Conservation (phyloP, 1,140 invertebrate species). For the Holotrichia oblita region DNA sequence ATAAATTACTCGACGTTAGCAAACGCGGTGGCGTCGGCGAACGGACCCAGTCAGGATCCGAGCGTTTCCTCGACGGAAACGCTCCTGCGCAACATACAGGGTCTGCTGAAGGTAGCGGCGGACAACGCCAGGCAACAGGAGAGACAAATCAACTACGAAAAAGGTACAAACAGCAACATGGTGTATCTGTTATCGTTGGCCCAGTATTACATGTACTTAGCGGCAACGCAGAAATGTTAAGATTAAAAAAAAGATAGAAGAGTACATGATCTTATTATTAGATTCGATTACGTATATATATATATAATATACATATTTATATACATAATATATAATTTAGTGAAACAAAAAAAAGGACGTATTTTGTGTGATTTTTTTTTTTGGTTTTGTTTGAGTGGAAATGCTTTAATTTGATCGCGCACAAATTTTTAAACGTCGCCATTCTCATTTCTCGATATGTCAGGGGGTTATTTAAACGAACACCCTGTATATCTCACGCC, state of each 20-base stretch:
- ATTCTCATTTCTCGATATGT: too few relatives aligned
- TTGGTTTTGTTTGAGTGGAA: neutral
- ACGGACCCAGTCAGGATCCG: constrained; percentile 64
- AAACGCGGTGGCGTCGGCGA: constrained; percentile 63
- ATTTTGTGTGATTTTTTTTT: too few relatives aligned
- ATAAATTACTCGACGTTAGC: constrained; percentile 77
- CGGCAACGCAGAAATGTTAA: constrained; percentile 60
- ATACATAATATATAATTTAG: too few relatives aligned
- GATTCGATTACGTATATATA: too few relatives aligned
- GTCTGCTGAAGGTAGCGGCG: constrained; percentile 91
- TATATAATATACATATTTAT: too few relatives aligned
- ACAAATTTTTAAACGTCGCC: neutral
- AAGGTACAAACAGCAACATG: constrained; percentile 77
- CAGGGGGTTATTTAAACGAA: too few relatives aligned
- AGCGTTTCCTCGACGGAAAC: constrained; percentile 87
- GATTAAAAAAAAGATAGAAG: too few relatives aligned
- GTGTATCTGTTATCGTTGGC: constrained; percentile 60
- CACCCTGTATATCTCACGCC: too few relatives aligned
- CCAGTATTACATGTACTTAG: constrained; percentile 61
- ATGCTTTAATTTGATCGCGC: constrained; percentile 5
- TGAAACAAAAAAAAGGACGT: too few relatives aligned
- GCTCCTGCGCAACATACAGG: constrained; percentile 93
- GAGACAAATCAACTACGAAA: constrained; percentile 94
- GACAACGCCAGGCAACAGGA: constrained; percentile 96
- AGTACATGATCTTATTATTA: too few relatives aligned